Base-by-base conservation (phyloP, 2,113 vertebrate species). In the Etheostoma cragini region DNA sequence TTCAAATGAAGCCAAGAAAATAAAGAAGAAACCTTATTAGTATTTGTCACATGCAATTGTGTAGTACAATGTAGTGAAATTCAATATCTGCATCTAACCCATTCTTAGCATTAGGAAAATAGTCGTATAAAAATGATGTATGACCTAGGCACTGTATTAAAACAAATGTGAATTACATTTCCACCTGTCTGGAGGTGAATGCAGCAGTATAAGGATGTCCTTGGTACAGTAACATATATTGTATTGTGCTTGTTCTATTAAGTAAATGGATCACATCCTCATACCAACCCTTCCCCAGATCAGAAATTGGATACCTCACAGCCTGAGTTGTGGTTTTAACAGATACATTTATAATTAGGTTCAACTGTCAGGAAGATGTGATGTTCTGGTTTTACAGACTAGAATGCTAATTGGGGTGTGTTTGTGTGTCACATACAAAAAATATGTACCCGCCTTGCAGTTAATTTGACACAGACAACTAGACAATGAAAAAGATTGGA, bases 221-320 rank as follows among this genome's bases (percentile, higher is more conserved):
- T 17, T 49, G 24, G 50, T 3, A 62, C 7, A 22, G 2, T 35
- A 13, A 10, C 24, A 38, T 24, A 42, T 16, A 7, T 45, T 21
- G 5, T 22, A 13, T 5, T 35, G 6, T 0, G 0, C 0, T 0
- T 58, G 12, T 65, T 75, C 76, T 17, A 2, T 35, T n/a, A 69
- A 67, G 15, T 30, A 19, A 19, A 33, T 6, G 4, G 0, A n/a
- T 0, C 0, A 50, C 15, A 79, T 92, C 88, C 83, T 89, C 90
- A 92, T 88, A 78, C 76, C 76, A 74, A 8, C 4, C 8, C 17
- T 12, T 67, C 5, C 2, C 17, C 4, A 5, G 52, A 87, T 62
- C 54, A 72, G n/a, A 72, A 30, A 24, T 64, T 64, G 45, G 62
- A 67, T 63, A 6, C 14, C 5, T 63, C 3, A 10, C 35, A 42